Evolutionary conservation across 2,113 vertebrate species (phyloP).

Genomic region (Xiphophorus couchianus): DNA sequence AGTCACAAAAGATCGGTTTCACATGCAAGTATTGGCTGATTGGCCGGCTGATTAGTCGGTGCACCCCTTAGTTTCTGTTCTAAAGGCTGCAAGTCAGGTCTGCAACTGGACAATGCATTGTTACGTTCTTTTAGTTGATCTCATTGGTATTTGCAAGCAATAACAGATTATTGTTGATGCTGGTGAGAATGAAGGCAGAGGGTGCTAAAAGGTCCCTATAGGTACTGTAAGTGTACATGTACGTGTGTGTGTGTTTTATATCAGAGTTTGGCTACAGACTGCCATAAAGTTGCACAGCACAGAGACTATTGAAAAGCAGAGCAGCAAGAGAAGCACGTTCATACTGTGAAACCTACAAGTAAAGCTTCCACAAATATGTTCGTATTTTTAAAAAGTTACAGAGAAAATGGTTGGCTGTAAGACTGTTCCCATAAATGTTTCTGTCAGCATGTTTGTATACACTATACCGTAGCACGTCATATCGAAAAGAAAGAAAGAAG

Average conservation of each 20-base stretch:
- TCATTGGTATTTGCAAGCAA: slow-evolving; percentile 65
- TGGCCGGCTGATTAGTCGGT: too few species aligned
- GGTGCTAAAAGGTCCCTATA: slow-evolving; percentile 31
- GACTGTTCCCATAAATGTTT: slow-evolving; percentile 63
- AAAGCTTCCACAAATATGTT: slow-evolving; percentile 54
- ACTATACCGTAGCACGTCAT: slow-evolving; percentile 29
- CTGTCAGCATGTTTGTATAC: not conserved
- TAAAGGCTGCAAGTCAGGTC: slow-evolving; percentile 7
- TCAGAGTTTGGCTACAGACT: slow-evolving; percentile 13
- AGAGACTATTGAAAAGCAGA: slow-evolving; percentile 17
- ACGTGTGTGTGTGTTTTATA: slow-evolving; percentile 9
- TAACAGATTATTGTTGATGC: slow-evolving; percentile 59
- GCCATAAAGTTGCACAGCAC: slow-evolving; percentile 11
- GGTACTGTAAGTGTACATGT: slow-evolving; percentile 58
- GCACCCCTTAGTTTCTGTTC: not conserved
- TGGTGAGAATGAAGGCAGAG: slow-evolving; percentile 42
- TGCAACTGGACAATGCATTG: slow-evolving; percentile 45
- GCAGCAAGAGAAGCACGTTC: slow-evolving; percentile 34
- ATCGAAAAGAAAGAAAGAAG: not conserved
- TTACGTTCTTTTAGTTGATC: slow-evolving; percentile 37
- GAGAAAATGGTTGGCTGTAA: slow-evolving; percentile 32
- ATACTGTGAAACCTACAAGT: slow-evolving; percentile 76
- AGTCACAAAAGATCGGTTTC: too few species aligned
- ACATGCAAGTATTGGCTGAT: too few species aligned
- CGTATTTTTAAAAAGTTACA: slow-evolving; percentile 32